A percentile compares a stretch with the other conserved stretches of the same genome.
Evolutionary conservation across 1,140 invertebrate species (phyloP).

Genomic region (Cydia strobilella): DNA sequence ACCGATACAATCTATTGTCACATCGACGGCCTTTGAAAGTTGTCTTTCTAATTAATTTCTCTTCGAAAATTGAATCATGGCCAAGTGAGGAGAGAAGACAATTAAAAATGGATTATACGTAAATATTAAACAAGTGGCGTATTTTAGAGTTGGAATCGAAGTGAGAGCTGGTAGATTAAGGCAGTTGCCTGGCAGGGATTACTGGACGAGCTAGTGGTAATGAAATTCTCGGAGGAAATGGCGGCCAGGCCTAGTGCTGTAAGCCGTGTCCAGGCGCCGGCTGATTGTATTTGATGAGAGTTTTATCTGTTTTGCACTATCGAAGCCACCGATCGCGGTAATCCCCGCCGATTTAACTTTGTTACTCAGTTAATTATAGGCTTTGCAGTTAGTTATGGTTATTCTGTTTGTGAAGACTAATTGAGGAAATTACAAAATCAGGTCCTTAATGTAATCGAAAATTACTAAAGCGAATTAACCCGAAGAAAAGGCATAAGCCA

Average conservation of each 20-base stretch:
- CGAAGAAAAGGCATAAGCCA: conserved; percentile 47
- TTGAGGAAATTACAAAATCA: conserved; percentile 19
- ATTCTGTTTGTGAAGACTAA: conserved; percentile 33
- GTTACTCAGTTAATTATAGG: conserved; percentile 51
- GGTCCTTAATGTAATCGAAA: conserved; percentile 21
- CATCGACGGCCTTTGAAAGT: conserved; percentile 60
- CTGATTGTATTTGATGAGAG: conserved; percentile 76
- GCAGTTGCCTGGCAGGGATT: conserved; percentile 70
- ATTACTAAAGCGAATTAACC: conserved; percentile 29
- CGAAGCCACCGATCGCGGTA: conserved; percentile 52
- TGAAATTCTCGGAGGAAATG: conserved; percentile 75
- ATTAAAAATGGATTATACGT: conserved; percentile 78
- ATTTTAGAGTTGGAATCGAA: conserved; percentile 74
- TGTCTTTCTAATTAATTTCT: conserved; percentile 71
- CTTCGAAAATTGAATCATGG: conserved; percentile 70
- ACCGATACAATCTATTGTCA: conserved; percentile 67
- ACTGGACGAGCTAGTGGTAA: conserved; percentile 74
- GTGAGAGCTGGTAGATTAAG: conserved; percentile 71
- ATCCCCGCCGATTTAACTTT: conserved; percentile 61
- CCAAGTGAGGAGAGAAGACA: conserved; percentile 62
- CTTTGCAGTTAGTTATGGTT: conserved; percentile 55
- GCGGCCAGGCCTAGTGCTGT: conserved; percentile 67
- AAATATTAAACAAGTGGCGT: conserved; percentile 73
- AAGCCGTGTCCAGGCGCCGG: conserved; percentile 69
- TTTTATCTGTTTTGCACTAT: conserved; percentile 73